These are phyloP conservation scores for Macrosiphum euphorbiae DNA, from an alignment of 2,888 invertebrate species.

Conservation along the genomic window DNA sequence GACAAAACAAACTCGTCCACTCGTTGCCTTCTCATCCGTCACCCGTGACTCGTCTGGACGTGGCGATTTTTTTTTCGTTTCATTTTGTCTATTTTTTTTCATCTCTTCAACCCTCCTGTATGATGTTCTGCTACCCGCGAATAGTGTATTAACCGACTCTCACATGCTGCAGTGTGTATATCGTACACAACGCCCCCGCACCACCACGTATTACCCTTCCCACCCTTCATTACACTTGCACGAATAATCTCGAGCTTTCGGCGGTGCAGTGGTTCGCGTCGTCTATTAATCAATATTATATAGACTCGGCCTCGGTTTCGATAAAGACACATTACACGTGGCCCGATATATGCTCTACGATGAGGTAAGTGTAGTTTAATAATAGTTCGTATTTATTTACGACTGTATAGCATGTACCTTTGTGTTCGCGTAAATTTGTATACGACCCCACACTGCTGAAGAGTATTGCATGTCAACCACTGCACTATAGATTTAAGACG, in stretches of 20 bases:
- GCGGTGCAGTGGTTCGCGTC: background rate
- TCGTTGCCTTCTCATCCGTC: background rate
- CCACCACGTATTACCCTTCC: background rate
- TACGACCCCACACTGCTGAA: background rate
- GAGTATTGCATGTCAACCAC: background rate
- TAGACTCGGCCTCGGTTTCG: background rate
- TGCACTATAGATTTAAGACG: background rate
- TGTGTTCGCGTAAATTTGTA: background rate
- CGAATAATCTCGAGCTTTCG: constrained; percentile 37
- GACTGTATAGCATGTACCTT: background rate
- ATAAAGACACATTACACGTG: background rate
- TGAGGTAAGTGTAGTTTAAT: background rate
- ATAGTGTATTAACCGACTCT: constrained; percentile 16
- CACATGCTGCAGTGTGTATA: background rate
- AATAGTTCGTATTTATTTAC: background rate
- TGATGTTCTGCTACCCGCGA: background rate
- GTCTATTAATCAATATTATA: constrained; percentile 30
- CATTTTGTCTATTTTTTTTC: too few relatives aligned
- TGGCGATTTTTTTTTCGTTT: background rate
- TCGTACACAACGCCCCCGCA: background rate
- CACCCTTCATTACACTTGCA: background rate
- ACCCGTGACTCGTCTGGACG: background rate
- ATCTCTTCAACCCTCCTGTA: constrained; percentile 13
- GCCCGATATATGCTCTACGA: background rate
- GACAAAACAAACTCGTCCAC: background rate